Evolutionary conservation across 30 jellyfish, hydroid and myxozoan species (phyloP), one percentile per base, ranked within the genome.

Genomic region (Cassiopea andromeda): DNA sequence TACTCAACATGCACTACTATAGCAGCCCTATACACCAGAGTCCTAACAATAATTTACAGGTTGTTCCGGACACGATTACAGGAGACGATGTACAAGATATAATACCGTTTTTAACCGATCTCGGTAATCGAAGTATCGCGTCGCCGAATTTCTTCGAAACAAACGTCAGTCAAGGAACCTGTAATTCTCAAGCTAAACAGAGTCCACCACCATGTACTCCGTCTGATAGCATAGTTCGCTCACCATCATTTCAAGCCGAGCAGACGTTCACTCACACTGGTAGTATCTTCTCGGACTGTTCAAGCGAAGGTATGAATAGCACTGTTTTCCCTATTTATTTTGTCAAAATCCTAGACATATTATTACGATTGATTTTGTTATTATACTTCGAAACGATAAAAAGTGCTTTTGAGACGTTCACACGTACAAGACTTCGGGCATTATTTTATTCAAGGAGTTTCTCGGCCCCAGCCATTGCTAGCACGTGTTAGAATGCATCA

Each of bases 71-170:
- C 48, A 69, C 90, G 15, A 82, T 91, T 13, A 92, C 97, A 3
- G 90, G 91, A n/a, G 97, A 91, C 12, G 93, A 84, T 81, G 97
- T 91, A 44, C 93, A 91, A 81, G 97, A 91, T 59, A 84, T 91
- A 18, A 73, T 91, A 68, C 97, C 97, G 47, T 91, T 92, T 73
- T 68, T 91, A 50, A 85, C 90, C 16, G 97, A 91, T 49, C 83
- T 91, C 54, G 87, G 92, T 9, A 80, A 84, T 80, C 92, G 97
- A 17, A 81, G 92, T 73, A 89, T 89, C 87, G 91, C 97, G 15
- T 89, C 97, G 79, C 97, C 97, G 49, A 82, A 75, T 68, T 83
- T 82, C 90, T 84, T 90, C 92, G 93, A 84, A 54, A 87, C 85
- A 2, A 74, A 70, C 50, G 84, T 60, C 80, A 72, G 47, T 45